Conservation (phyloP, 1,140 invertebrate genomes). For the Sogatella furcifera region DNA sequence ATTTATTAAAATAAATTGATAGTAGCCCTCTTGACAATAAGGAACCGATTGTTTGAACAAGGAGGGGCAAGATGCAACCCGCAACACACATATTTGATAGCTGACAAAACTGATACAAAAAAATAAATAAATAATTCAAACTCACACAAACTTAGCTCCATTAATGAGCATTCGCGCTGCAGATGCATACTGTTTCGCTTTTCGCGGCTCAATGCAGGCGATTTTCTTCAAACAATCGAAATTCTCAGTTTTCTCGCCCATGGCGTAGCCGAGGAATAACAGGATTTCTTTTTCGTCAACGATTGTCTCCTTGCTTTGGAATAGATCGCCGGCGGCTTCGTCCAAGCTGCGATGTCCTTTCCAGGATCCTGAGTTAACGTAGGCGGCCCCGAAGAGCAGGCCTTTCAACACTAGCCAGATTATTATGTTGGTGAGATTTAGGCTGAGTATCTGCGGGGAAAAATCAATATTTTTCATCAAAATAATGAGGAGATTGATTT, state of each 20-base stretch:
- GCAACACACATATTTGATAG: no score
- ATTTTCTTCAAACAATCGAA: slow-evolving; percentile 62
- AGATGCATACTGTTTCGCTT: slow-evolving; percentile 58
- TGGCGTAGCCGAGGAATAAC: slow-evolving; percentile 54
- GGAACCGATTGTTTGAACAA: no score
- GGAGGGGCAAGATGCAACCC: no score
- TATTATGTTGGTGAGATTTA: slow-evolving; percentile 71
- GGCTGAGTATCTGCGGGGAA: slow-evolving; percentile 54
- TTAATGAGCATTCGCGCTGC: slow-evolving; percentile 62
- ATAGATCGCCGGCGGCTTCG: slow-evolving; percentile 40
- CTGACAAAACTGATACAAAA: not conserved
- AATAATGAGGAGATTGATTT: no score
- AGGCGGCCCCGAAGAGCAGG: slow-evolving; percentile 64
- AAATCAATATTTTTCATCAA: not conserved
- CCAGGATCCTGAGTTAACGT: slow-evolving; percentile 56
- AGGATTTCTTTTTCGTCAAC: slow-evolving; percentile 54
- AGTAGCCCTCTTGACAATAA: no score
- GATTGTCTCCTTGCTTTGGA: slow-evolving; percentile 31
- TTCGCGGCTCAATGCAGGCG: slow-evolving; percentile 58
- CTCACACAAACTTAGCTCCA: slow-evolving; percentile 52
- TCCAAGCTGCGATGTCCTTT: slow-evolving; percentile 25
- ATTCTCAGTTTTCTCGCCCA: slow-evolving; percentile 48
- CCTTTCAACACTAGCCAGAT: slow-evolving; percentile 70
- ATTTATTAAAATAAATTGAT: no score
- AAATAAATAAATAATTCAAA: not conserved